Conservation (phyloP, 2,888 invertebrate species). For the Campopleginae sp. region DNA sequence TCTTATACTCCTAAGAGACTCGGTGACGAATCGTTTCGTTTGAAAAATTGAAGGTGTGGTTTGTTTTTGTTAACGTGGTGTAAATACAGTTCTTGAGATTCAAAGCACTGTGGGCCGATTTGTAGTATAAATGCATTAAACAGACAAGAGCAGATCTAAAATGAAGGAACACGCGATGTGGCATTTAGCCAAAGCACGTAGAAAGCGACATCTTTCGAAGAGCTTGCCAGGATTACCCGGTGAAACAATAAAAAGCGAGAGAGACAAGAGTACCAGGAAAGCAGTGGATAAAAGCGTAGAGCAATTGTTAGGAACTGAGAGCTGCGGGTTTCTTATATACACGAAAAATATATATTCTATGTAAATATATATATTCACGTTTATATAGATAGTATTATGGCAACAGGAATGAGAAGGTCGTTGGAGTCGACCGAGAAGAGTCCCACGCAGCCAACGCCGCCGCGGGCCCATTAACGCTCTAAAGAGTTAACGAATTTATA, state of each 20-base stretch:
- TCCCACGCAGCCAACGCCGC: slow-evolving; percentile 38
- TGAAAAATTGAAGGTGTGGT: slow-evolving; percentile 9
- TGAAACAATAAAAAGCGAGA: slow-evolving; percentile 49
- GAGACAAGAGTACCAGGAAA: slow-evolving; percentile 26
- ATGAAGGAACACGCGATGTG: slow-evolving; percentile 27
- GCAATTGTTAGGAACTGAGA: slow-evolving; percentile 47
- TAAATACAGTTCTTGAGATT: slow-evolving; percentile 9
- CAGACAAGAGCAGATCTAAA: not conserved
- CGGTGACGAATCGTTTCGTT: not conserved
- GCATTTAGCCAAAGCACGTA: slow-evolving; percentile 56
- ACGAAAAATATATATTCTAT: too few species aligned
- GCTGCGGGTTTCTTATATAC: not conserved
- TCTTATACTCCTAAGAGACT: not conserved
- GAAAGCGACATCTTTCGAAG: slow-evolving; percentile 40
- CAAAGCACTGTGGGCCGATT: not conserved
- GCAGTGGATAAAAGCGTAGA: slow-evolving; percentile 39
- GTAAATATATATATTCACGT: slow-evolving; percentile 4
- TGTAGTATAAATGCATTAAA: slow-evolving; percentile 17
- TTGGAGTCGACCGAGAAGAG: slow-evolving; percentile 51
- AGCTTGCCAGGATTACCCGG: slow-evolving; percentile 37
- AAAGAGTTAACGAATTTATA: slow-evolving; percentile 78
- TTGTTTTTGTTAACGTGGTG: not conserved
- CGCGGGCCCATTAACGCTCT: slow-evolving; percentile 74
- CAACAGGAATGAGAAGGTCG: slow-evolving; percentile 52
- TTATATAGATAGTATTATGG: not conserved